Evolutionary conservation across 2,113 vertebrate species (phyloP).

Genomic region (Clinocottus analis): DNA sequence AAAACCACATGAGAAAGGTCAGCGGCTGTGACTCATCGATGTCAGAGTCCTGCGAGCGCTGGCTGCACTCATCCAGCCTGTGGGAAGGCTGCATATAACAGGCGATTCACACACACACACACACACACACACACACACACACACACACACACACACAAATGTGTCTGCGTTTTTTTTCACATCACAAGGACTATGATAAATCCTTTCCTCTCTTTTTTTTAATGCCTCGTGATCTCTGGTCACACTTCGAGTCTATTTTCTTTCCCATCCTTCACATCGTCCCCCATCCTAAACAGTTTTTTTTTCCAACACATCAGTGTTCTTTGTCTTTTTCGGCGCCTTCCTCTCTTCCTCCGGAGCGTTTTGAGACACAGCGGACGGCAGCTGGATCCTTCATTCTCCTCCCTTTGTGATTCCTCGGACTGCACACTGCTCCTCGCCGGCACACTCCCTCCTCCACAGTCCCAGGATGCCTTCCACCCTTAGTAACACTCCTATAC

Average conservation of each 20-base stretch:
- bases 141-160: slow-evolving; percentile 34
- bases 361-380: slow-evolving; percentile 59
- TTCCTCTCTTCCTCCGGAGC: slow-evolving; percentile 30
- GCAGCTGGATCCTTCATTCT: slow-evolving; percentile 78
- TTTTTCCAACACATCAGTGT: slow-evolving; percentile 17
- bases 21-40: slow-evolving; percentile 69
- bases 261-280: slow-evolving; percentile 4
- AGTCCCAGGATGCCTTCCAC: slow-evolving; percentile 69
- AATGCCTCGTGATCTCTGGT: neutral
- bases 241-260: neutral
- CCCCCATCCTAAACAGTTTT: neutral
- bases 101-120: slow-evolving; percentile 38
- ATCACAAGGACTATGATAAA: slow-evolving; percentile 12
- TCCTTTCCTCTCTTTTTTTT: slow-evolving; percentile 10
- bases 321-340: slow-evolving; percentile 21
- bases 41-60: slow-evolving; percentile 47
- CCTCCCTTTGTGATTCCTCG: slow-evolving; percentile 66
- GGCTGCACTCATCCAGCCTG: slow-evolving; percentile 35
- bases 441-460: slow-evolving; percentile 40
- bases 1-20: slow-evolving; percentile 74
- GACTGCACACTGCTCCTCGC: slow-evolving; percentile 34
- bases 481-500: slow-evolving; percentile 63
- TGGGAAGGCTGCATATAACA: slow-evolving; percentile 62
- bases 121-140: slow-evolving; percentile 16
- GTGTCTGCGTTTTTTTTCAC: slow-evolving; percentile 42